Percentiles rank a stretch among this genome's conserved stretches.
phyloP scores from a whole-genome alignment of 2,113 vertebrate genomes.

The Cololabis saira region DNA sequence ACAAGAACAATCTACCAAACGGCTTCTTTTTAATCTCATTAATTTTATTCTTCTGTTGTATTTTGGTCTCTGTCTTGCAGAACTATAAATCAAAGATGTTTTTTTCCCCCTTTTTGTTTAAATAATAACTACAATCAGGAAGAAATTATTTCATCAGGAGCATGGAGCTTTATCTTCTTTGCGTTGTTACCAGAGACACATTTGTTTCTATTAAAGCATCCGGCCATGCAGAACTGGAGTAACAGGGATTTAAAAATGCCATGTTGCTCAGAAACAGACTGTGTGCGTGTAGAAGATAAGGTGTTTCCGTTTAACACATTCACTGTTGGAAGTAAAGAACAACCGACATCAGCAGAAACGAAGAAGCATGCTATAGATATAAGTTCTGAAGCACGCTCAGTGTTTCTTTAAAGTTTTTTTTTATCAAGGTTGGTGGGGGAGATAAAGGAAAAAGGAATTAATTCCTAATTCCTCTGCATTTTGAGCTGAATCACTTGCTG shows the following conservation, averaged over 20 bases:
- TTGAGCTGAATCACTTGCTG: constrained; percentile 7
- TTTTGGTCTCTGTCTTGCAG: too few species aligned
- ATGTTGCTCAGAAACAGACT: constrained; percentile 32
- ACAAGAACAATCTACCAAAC: background rate
- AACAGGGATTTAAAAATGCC: constrained; percentile 62
- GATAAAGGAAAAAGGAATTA: constrained; percentile 8
- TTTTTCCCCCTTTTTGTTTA: background rate
- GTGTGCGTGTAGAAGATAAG: constrained; percentile 52
- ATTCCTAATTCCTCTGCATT: constrained; percentile 32
- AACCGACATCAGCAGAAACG: constrained; percentile 16
- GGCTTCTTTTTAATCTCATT: too few species aligned
- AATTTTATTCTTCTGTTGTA: too few species aligned
- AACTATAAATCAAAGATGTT: too few species aligned
- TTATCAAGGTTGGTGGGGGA: background rate
- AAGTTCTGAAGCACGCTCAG: constrained; percentile 27
- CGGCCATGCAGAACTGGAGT: constrained; percentile 38
- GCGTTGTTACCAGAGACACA: constrained; percentile 46
- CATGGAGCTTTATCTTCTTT: constrained; percentile 32
- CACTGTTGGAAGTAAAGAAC: constrained; percentile 37
- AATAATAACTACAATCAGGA: constrained; percentile 36
- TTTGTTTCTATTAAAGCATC: constrained; percentile 54
- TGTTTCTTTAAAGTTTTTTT: background rate
- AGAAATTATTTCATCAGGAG: constrained; percentile 35
- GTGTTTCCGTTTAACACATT: constrained; percentile 14
- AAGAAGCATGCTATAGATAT: constrained; percentile 24